These are phyloP conservation scores for Coturnix japonica DNA, from an alignment of 2,113 vertebrate species.

Conservation along the genomic window DNA sequence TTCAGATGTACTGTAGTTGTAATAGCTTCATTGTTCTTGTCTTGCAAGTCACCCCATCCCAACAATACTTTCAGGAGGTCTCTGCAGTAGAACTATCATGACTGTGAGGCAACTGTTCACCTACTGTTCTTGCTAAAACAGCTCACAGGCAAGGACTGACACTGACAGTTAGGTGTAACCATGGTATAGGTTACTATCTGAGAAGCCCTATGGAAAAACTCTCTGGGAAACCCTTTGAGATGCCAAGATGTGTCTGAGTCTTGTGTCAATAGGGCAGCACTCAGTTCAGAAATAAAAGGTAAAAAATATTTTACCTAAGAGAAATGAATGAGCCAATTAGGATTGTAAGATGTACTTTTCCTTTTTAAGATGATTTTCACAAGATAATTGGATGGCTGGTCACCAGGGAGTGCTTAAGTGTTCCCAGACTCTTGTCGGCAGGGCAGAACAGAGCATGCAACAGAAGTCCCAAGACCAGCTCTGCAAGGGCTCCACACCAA, in stretches of 20 bases:
- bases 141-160: not conserved
- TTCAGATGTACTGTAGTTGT: not conserved
- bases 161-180: not conserved
- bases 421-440: not conserved
- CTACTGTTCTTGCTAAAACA: not conserved
- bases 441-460: not conserved
- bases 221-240: not conserved
- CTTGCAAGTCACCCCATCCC: not conserved
- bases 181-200: not conserved
- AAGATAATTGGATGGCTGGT: not conserved
- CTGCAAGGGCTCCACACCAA: not conserved
- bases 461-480: not conserved
- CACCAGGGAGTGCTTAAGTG: not conserved
- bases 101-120: not conserved
- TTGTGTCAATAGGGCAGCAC: not conserved
- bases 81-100: not conserved
- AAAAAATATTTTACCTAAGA: not conserved
- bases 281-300: not conserved
- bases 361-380: not conserved
- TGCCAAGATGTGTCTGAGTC: not conserved
- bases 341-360: not conserved
- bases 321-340: not conserved
- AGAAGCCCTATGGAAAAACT: not conserved
- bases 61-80: not conserved
- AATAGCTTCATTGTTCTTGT: rapidly evolving